Evolutionary conservation across 2,113 vertebrate genomes (phyloP).

Genomic region (Anser cygnoides): DNA sequence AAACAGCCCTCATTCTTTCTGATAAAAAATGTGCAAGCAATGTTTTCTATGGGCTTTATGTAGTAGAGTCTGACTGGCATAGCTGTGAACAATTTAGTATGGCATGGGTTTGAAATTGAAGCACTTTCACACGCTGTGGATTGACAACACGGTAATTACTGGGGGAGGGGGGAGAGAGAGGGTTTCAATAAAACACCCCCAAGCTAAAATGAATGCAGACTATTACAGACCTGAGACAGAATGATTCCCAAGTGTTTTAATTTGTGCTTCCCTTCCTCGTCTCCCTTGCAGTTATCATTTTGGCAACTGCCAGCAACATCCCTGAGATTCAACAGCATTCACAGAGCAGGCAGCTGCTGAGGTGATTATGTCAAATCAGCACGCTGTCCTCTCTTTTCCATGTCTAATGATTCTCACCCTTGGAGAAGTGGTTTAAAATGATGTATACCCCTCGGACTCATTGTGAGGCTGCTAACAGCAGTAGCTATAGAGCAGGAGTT

Average conservation of each 20-base stretch:
- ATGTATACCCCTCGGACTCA: not conserved
- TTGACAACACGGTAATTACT: constrained; percentile 55
- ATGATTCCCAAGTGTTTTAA: constrained; percentile 64
- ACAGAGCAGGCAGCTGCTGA: constrained; percentile 47
- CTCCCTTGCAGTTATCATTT: constrained; percentile 43
- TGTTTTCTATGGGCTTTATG: not conserved
- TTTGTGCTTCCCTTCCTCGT: constrained; percentile 56
- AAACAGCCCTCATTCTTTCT: not conserved
- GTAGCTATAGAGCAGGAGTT: not conserved
- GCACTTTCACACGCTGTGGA: constrained; percentile 21
- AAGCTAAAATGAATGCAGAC: constrained; percentile 38
- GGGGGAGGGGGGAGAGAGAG: not conserved
- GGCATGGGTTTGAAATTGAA: constrained; percentile 18
- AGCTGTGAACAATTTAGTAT: not conserved
- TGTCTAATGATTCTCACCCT: constrained; percentile 34
- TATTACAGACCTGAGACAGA: constrained; percentile 42
- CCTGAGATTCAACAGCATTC: not conserved
- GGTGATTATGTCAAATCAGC: constrained; percentile 56
- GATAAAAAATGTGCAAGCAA: not conserved
- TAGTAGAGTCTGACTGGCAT: not conserved
- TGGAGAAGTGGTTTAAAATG: constrained; percentile 28
- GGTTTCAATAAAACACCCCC: constrained; percentile 45
- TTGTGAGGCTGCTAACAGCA: not conserved
- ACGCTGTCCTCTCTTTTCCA: constrained; percentile 25
- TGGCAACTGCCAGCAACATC: constrained; percentile 38